Percentiles rank a stretch among this genome's conserved stretches.
Conservation (phyloP, 2,888 invertebrate genomes). For the Oscheius sp. region DNA sequence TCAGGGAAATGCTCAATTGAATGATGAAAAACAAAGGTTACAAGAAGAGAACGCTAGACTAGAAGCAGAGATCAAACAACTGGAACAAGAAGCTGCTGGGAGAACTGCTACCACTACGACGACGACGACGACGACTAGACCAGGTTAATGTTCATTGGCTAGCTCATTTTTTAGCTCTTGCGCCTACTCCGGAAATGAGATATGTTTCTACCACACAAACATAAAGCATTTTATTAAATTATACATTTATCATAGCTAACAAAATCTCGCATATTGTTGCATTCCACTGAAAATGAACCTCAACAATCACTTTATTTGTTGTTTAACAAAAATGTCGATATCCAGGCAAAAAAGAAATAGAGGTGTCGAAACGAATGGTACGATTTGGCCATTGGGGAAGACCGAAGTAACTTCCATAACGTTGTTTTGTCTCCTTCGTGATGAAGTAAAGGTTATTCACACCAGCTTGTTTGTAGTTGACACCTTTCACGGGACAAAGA, state of each 20-base stretch:
- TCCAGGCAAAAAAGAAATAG: too few relatives aligned
- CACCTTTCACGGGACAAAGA: too few relatives aligned
- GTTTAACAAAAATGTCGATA: too few relatives aligned
- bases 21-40: slow-evolving; percentile 29
- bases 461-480: too few relatives aligned
- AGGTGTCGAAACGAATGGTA: not conserved
- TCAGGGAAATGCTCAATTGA: slow-evolving; percentile 14
- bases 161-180: not conserved
- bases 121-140: not conserved
- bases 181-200: slow-evolving; percentile 4
- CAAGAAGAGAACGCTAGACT: slow-evolving; percentile 44
- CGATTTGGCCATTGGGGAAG: not conserved
- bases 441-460: too few relatives aligned
- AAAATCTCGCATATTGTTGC: too few relatives aligned
- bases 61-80: slow-evolving; percentile 35
- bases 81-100: slow-evolving; percentile 4
- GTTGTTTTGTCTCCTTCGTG: too few relatives aligned
- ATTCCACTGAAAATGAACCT: too few relatives aligned
- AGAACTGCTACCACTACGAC: too few relatives aligned
- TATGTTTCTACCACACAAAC: not conserved
- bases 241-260: too few relatives aligned
- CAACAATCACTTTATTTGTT: too few relatives aligned
- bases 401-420: not conserved
- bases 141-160: not conserved
- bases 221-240: not conserved